phyloP scores from a whole-genome alignment of 30 jellyfish, hydroid and myxozoan genomes.

The Clytia hemisphaerica region DNA sequence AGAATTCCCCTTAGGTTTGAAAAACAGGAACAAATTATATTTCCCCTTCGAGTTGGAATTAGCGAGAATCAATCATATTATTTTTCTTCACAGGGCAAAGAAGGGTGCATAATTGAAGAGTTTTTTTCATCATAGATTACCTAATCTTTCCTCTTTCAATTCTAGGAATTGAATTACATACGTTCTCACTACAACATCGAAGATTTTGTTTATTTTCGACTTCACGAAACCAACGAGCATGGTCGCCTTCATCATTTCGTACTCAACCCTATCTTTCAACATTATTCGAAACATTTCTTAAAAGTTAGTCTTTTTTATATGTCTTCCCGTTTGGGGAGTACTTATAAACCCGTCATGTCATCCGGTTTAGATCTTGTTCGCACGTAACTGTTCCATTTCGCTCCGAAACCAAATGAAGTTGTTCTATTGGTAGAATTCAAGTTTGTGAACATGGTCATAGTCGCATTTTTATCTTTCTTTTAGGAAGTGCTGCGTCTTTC shows the following conservation, averaged over 20 bases:
- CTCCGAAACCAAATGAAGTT: too few species aligned
- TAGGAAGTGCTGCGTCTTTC: constrained; percentile 77
- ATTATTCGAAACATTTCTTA: constrained; percentile 67
- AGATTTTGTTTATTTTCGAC: constrained; percentile 81
- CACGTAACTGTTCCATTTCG: too few species aligned
- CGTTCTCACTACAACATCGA: constrained; percentile 97
- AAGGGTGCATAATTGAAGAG: not conserved
- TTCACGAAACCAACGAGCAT: constrained; percentile 83
- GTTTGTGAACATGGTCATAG: not conserved
- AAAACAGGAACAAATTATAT: too few species aligned
- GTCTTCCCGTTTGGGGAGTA: too few species aligned
- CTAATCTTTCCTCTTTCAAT: too few species aligned
- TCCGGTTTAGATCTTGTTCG: too few species aligned
- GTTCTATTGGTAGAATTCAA: too few species aligned
- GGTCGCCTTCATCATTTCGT: constrained; percentile 85
- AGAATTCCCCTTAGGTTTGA: too few species aligned
- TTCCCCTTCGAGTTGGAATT: too few species aligned
- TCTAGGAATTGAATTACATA: constrained; percentile 79
- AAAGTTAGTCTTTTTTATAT: constrained; percentile 36
- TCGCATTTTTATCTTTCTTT: not conserved
- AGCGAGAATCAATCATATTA: too few species aligned
- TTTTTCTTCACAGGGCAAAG: not conserved
- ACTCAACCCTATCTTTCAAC: constrained; percentile 83
- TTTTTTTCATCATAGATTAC: too few species aligned
- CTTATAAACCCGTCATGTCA: too few species aligned